Base-by-base conservation (phyloP, 2,888 invertebrate genomes). In the Dicranocentrus wangi region DNA sequence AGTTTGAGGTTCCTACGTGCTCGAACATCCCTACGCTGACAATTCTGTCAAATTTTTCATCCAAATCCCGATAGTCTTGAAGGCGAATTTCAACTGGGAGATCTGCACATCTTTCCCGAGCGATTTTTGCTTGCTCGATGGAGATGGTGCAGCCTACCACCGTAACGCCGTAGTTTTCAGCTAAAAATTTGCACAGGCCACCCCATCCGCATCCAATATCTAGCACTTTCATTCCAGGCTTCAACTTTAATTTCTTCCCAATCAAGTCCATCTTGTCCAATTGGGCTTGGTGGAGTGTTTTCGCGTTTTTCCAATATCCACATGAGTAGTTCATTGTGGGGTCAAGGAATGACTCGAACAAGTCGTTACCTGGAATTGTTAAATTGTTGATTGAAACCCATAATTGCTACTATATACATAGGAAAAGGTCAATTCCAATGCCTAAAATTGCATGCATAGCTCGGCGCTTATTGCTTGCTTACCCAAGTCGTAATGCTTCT, bases 41-140 rank as follows among this genome's bases (percentile, higher is more conserved):
- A n/a, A 85, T 83, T n/a, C 86, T 66, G 68, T 86, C 86, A 72
- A 86, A 84, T 68, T 84, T 80, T 60, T 85, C 85, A 13, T 81
- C 70, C n/a, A 85, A 17, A 25, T 85, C 85, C 10, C 85, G 75
- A 66, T 85, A 85, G 61, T 85, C 85, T n/a, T 55, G 63, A 32
- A 85, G 55, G 3, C 81, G 53, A 43, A 85, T 85, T 8, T 83
- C 78, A 1, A 85, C 82, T 0, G 80, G 68, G 0, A 83, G 69
- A 25, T 65, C 42, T 60, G 76, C 66, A 43, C 84, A 84, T 2
- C 73, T n/a, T 7, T 82, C 76, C 17, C 69, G 21, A 13, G 80
- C 82, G 13, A 80, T 43, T 55, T 81, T 80, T 10, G 82, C 86
- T 58, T 82, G 80, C 61, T 86, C 85, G 2, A 66, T 65, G 7